These are phyloP conservation scores for Drosophila vallismaia DNA, from an alignment of 2,888 invertebrate genomes.

Conservation along the genomic window DNA sequence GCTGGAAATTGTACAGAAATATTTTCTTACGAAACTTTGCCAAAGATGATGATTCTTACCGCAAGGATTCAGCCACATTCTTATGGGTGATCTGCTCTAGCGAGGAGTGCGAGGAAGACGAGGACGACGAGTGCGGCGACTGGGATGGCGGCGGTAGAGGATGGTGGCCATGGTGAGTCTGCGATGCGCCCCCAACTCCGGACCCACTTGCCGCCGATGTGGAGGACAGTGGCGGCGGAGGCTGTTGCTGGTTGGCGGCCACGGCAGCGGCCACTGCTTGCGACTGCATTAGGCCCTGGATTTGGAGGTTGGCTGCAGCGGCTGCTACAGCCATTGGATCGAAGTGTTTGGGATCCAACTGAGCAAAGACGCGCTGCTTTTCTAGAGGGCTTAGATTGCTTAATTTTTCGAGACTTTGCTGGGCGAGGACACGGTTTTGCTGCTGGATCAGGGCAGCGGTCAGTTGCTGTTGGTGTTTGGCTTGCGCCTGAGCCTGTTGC, in stretches of 20 bases:
- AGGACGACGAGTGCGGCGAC: conserved; percentile 76
- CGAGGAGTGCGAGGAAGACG: conserved; percentile 75
- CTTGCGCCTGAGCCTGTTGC: conserved; percentile 81
- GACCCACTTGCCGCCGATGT: conserved; percentile 47
- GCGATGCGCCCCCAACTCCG: conserved; percentile 27
- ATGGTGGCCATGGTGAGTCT: conserved; percentile 66
- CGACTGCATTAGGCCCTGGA: conserved; percentile 80
- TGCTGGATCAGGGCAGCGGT: conserved; percentile 87
- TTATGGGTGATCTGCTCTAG: conserved; percentile 80
- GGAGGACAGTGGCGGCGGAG: conserved; percentile 49
- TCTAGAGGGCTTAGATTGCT: conserved; percentile 85
- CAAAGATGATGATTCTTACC: conserved; percentile 57
- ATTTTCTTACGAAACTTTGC: not conserved
- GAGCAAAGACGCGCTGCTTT: conserved; percentile 85
- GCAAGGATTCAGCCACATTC: conserved; percentile 77
- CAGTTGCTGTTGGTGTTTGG: conserved; percentile 87
- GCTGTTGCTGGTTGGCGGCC: conserved; percentile 71
- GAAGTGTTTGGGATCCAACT: conserved; percentile 84
- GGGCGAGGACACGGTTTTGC: conserved; percentile 86
- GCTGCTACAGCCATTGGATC: conserved; percentile 82
- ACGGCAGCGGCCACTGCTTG: conserved; percentile 80
- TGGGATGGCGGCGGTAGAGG: conserved; percentile 80
- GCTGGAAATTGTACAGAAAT: conserved; percentile 48
- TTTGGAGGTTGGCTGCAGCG: conserved; percentile 81
- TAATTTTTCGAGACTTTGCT: conserved; percentile 88